Conservation (phyloP, 2,113 vertebrate species). For the Centropristis striata region DNA sequence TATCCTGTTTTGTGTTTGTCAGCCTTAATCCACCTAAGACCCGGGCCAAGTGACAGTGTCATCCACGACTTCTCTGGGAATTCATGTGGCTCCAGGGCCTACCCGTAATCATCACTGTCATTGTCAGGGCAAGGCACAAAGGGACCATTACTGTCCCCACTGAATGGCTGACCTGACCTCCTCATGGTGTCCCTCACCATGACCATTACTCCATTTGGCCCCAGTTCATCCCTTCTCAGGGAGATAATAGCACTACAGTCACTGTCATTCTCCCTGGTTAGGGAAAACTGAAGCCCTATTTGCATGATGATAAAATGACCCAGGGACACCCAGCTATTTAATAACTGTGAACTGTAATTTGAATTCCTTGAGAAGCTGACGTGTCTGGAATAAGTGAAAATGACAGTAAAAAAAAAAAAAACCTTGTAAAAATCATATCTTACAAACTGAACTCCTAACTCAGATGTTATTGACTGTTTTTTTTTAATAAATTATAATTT, state of each 20-base stretch:
- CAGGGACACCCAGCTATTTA: conserved; percentile 15
- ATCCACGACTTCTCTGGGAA: conserved; percentile 30
- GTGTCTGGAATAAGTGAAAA: conserved; percentile 5
- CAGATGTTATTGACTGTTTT: background rate
- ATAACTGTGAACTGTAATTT: conserved; percentile 34
- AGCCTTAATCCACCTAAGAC: conserved; percentile 34
- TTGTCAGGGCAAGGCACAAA: conserved; percentile 54
- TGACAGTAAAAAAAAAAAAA: background rate
- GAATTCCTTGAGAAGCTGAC: background rate
- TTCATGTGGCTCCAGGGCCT: conserved; percentile 32
- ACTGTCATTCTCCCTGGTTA: background rate
- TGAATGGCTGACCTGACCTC: conserved; percentile 68
- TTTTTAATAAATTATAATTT: background rate
- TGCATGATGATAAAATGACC: conserved; percentile 32
- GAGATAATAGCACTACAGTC: conserved; percentile 38
- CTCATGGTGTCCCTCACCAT: conserved; percentile 30
- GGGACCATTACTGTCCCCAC: conserved; percentile 53
- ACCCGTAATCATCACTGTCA: conserved; percentile 62
- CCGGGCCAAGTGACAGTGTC: conserved; percentile 32
- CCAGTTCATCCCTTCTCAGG: conserved; percentile 23
- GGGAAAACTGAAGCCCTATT: conserved; percentile 39
- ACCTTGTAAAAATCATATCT: background rate
- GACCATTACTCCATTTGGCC: conserved; percentile 50
- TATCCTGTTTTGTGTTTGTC: conserved; percentile 61
- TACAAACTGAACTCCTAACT: background rate